These are phyloP conservation scores for Rhamphomyia laevipes DNA, from an alignment of 2,888 invertebrate species.

Conservation along the genomic window DNA sequence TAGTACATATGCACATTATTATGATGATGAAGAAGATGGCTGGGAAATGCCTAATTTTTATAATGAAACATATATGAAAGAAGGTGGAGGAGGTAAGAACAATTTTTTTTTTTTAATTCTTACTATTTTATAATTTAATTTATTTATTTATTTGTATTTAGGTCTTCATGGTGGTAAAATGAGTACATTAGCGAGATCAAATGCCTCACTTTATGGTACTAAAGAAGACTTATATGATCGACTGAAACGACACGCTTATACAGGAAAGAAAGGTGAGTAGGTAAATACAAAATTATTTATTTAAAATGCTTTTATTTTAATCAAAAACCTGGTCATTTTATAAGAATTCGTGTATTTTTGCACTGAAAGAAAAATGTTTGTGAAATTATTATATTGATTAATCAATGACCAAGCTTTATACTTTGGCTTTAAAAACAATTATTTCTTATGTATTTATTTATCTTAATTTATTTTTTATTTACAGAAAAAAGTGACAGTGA, in stretches of 20 bases:
- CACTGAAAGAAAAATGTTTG: too few relatives aligned
- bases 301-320: too few relatives aligned
- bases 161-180: slow-evolving; percentile 79
- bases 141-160: slow-evolving; percentile 15
- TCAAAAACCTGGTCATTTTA: too few relatives aligned
- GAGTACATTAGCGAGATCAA: slow-evolving; percentile 86
- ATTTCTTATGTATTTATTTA: slow-evolving; percentile 8
- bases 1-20: slow-evolving; percentile 90
- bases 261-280: slow-evolving; percentile 79
- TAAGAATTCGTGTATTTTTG: too few relatives aligned
- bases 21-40: slow-evolving; percentile 90
- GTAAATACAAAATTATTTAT: not conserved
- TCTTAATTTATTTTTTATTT: slow-evolving; percentile 27
- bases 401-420: too few relatives aligned
- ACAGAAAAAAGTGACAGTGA: slow-evolving; percentile 90
- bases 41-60: slow-evolving; percentile 98
- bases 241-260: slow-evolving; percentile 88
- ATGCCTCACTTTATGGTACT: slow-evolving; percentile 88
- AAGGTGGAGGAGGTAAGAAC: slow-evolving; percentile 37
- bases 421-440: too few relatives aligned
- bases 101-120: not conserved
- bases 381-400: too few relatives aligned
- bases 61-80: slow-evolving; percentile 93
- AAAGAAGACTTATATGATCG: slow-evolving; percentile 93
- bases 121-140: not conserved